These are phyloP conservation scores for Lophius americanus DNA, from an alignment of 2,797 vertebrate species.

Conservation along the genomic window DNA sequence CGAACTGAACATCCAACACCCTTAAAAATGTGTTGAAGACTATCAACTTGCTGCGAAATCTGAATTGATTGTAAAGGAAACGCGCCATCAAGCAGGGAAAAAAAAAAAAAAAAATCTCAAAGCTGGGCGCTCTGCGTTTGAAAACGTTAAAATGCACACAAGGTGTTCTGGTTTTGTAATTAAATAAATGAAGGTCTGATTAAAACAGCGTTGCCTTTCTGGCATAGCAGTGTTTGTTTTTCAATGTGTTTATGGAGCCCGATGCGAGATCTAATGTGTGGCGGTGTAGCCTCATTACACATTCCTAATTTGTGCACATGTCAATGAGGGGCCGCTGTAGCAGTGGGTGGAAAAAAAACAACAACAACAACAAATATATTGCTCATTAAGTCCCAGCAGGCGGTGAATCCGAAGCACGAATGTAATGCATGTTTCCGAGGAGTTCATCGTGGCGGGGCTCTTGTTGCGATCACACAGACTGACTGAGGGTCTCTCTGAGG, in stretches of 20 bases:
- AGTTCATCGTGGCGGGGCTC: slow-evolving; percentile 24
- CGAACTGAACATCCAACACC: too few species aligned
- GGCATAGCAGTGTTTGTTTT: slow-evolving; percentile 6
- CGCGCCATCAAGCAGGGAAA: too few species aligned
- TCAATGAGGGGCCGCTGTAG: slow-evolving; percentile 46
- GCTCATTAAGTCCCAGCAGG: slow-evolving; percentile 49
- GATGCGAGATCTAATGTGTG: slow-evolving; percentile 41
- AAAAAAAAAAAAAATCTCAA: too few species aligned
- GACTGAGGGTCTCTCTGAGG: slow-evolving; percentile 46
- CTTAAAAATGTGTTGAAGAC: too few species aligned
- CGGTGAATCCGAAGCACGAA: background rate
- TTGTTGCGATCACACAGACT: slow-evolving; percentile 50
- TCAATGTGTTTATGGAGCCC: slow-evolving; percentile 24
- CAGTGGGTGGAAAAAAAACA: slow-evolving; percentile 23
- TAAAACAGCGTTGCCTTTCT: slow-evolving; percentile 21
- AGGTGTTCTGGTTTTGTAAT: slow-evolving; percentile 4
- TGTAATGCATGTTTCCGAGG: slow-evolving; percentile 25
- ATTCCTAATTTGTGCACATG: slow-evolving; percentile 49
- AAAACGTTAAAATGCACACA: background rate
- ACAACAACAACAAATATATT: slow-evolving; percentile 43
- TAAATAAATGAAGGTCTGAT: slow-evolving; percentile 10
- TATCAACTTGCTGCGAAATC: too few species aligned
- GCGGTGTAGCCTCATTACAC: slow-evolving; percentile 49
- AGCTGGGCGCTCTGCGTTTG: background rate
- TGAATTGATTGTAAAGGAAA: too few species aligned